A percentile compares a stretch with the other conserved stretches of the same genome.
These are phyloP conservation scores for Ostrea edulis DNA, from an alignment of 1,140 invertebrate species.

Conservation along the genomic window DNA sequence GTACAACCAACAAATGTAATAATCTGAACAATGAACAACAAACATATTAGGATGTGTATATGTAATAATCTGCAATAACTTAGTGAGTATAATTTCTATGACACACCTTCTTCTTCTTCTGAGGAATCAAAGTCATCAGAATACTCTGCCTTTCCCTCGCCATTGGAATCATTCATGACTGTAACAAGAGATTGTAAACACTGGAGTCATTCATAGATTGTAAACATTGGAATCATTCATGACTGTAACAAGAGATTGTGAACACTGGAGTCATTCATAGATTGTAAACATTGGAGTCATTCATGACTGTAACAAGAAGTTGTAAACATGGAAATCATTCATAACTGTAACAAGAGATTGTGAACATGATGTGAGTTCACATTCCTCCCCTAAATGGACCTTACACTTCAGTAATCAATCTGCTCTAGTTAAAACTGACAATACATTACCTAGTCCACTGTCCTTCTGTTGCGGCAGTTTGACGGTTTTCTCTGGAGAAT, in stretches of 20 bases:
- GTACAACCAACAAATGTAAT: no score
- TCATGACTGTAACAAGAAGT: not conserved
- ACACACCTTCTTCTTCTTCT: constrained; percentile 56
- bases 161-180: constrained; percentile 42
- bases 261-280: no score
- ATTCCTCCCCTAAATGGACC: not conserved
- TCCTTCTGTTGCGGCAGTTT: constrained; percentile 50
- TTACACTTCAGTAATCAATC: not conserved
- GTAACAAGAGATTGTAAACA: not conserved
- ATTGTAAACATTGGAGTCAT: constrained; percentile 45
- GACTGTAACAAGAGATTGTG: not conserved
- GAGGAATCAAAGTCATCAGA: constrained; percentile 77
- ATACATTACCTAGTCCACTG: constrained; percentile 47
- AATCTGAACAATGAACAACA: not conserved
- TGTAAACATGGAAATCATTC: no score
- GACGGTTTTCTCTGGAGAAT: constrained; percentile 27
- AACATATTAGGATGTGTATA: not conserved
- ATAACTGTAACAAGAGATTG: not conserved
- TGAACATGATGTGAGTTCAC: not conserved
- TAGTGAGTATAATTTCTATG: not conserved
- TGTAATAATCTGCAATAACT: no score
- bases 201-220: no score
- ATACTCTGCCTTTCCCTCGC: constrained; percentile 63
- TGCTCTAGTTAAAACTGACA: not conserved
- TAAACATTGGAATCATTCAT: constrained; percentile 44